These are phyloP conservation scores for Auanema freiburgensis DNA, from an alignment of 2,888 invertebrate genomes.

Conservation along the genomic window DNA sequence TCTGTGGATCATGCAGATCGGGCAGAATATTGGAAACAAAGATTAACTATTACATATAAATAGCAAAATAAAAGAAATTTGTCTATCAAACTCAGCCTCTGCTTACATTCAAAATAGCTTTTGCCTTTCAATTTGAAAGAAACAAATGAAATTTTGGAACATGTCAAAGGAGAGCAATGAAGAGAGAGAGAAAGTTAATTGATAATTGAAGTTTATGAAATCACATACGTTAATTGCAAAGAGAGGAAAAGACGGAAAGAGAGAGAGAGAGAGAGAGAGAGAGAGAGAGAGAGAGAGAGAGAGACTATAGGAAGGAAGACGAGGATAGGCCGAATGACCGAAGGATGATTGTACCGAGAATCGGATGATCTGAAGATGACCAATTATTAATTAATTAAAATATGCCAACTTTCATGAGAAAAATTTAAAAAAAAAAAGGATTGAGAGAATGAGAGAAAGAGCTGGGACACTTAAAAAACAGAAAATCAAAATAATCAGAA, in stretches of 20 bases:
- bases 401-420: conserved; percentile 3
- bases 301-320: background rate
- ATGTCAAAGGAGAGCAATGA: no score
- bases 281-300: conserved; percentile 8
- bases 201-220: conserved; percentile 1
- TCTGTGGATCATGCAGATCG: no score
- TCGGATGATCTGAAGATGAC: background rate
- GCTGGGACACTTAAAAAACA: background rate
- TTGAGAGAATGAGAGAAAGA: background rate
- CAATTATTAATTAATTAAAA: background rate
- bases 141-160: no score
- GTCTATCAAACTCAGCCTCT: no score
- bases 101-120: no score
- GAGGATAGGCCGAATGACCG: background rate
- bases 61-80: no score
- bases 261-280: conserved; percentile 1
- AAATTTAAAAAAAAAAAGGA: background rate
- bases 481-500: background rate
- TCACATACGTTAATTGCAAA: background rate
- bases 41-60: no score
- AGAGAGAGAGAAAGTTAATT: no score
- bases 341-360: background rate
- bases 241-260: background rate
- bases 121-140: no score
- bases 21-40: no score